Percentiles rank a stretch among this genome's conserved stretches.
Conservation (phyloP, 2,113 vertebrate genomes). For the Sclerurus mexicanus region DNA sequence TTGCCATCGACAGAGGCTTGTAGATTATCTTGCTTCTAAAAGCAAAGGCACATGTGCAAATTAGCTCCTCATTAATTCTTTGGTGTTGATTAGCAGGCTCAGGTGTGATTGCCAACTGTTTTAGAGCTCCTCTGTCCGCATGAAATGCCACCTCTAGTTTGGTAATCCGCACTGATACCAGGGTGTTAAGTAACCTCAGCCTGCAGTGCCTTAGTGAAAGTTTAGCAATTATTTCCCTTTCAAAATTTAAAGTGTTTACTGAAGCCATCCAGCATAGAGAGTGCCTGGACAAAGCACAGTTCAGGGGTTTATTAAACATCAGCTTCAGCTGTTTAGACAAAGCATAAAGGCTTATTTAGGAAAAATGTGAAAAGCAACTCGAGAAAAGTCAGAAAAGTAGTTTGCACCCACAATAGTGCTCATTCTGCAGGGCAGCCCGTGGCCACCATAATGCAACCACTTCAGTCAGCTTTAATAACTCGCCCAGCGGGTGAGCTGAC, state of each 20-base stretch:
- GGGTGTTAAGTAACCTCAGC: not conserved
- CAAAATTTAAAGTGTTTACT: conserved; percentile 23
- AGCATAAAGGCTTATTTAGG: conserved; percentile 13
- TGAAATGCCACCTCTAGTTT: not conserved
- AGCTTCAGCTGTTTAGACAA: conserved; percentile 25
- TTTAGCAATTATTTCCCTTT: not conserved
- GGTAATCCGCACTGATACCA: not conserved
- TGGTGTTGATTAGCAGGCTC: conserved; percentile 19
- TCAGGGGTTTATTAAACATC: not conserved
- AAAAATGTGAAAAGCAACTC: conserved; percentile 18
- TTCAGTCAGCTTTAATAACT: conserved; percentile 33
- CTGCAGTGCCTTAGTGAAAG: not conserved
- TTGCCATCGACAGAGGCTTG: not conserved
- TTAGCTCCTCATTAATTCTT: conserved; percentile 24
- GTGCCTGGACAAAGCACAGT: not conserved
- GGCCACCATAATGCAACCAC: conserved; percentile 19
- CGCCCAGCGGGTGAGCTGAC: not conserved
- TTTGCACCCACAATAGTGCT: conserved; percentile 27
- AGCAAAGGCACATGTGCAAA: conserved; percentile 5
- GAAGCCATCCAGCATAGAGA: not conserved
- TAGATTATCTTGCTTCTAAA: not conserved
- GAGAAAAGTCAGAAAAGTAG: not conserved
- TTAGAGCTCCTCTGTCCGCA: not conserved
- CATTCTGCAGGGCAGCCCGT: not conserved
- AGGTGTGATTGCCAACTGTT: not conserved